phyloP scores from a whole-genome alignment of 2,888 invertebrate species.

The Opisthograptis luteolata region DNA sequence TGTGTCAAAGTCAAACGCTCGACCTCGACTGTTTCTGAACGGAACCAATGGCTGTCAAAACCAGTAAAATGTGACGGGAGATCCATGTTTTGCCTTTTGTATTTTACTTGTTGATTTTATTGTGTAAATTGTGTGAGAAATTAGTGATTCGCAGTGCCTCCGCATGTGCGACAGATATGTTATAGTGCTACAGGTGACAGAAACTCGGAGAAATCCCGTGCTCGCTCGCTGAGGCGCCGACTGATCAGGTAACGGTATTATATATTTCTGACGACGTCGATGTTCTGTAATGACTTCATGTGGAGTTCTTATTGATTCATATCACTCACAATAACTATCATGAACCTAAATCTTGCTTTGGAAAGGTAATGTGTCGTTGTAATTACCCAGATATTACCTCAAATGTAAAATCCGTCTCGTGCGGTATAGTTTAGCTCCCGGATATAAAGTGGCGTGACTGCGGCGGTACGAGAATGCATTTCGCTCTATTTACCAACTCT shows the following conservation, averaged over 20 bases:
- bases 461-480: slow-evolving; percentile 11
- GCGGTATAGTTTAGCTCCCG: slow-evolving; percentile 17
- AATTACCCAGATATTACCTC: background rate
- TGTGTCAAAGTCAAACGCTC: background rate
- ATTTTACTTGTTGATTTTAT: slow-evolving; percentile 80
- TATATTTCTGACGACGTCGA: slow-evolving; percentile 78
- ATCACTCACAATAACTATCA: slow-evolving; percentile 8
- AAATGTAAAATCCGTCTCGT: slow-evolving; percentile 6
- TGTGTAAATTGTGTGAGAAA: slow-evolving; percentile 60
- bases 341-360: background rate
- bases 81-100: slow-evolving; percentile 70
- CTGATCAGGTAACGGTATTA: slow-evolving; percentile 79
- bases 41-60: slow-evolving; percentile 43
- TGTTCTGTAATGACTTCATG: slow-evolving; percentile 52
- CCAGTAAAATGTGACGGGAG: slow-evolving; percentile 71
- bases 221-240: slow-evolving; percentile 53
- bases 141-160: slow-evolving; percentile 56
- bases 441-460: slow-evolving; percentile 27
- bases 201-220: slow-evolving; percentile 48
- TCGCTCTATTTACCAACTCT: slow-evolving; percentile 27
- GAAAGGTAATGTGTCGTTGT: background rate
- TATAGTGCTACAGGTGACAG: slow-evolving; percentile 51
- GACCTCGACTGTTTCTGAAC: slow-evolving; percentile 40
- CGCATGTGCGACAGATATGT: slow-evolving; percentile 57
- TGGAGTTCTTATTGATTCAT: slow-evolving; percentile 46